Evolutionary conservation across 2,888 invertebrate species (phyloP).

Genomic region (Branchellion lobata): DNA sequence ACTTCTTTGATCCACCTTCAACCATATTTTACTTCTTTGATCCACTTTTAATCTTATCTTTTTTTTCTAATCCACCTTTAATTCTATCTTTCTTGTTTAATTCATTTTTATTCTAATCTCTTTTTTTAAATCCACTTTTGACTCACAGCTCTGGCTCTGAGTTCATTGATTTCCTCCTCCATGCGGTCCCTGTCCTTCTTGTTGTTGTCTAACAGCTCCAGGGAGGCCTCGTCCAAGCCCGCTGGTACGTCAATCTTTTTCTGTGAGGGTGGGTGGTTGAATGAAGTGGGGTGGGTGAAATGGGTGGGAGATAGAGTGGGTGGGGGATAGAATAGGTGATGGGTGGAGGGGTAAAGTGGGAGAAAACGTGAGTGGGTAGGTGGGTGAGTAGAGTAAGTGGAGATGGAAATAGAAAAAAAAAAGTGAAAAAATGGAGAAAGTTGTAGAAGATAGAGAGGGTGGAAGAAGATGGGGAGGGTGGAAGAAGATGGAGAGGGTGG

Average conservation of each 20-base stretch:
- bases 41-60: too few species aligned
- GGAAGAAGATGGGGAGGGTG: too few species aligned
- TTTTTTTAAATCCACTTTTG: too few species aligned
- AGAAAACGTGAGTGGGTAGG: not conserved
- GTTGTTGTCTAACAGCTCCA: slow-evolving; percentile 49
- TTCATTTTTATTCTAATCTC: too few species aligned
- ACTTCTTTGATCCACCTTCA: too few species aligned
- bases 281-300: not conserved
- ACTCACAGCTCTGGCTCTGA: slow-evolving; percentile 45
- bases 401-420: not conserved
- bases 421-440: too few species aligned
- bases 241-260: not conserved
- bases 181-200: slow-evolving; percentile 46
- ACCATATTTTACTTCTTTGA: too few species aligned
- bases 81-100: too few species aligned
- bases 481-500: too few species aligned
- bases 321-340: not conserved
- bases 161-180: slow-evolving; percentile 50
- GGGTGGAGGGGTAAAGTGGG: not conserved
- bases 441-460: too few species aligned
- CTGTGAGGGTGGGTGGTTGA: not conserved
- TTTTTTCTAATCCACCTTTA: too few species aligned
- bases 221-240: slow-evolving; percentile 49
- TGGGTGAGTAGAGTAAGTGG: not conserved
- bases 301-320: not conserved